Evolutionary conservation across 2,113 vertebrate species (phyloP), one percentile per base, ranked within the genome.

Genomic region (Synchiropus splendidus): DNA sequence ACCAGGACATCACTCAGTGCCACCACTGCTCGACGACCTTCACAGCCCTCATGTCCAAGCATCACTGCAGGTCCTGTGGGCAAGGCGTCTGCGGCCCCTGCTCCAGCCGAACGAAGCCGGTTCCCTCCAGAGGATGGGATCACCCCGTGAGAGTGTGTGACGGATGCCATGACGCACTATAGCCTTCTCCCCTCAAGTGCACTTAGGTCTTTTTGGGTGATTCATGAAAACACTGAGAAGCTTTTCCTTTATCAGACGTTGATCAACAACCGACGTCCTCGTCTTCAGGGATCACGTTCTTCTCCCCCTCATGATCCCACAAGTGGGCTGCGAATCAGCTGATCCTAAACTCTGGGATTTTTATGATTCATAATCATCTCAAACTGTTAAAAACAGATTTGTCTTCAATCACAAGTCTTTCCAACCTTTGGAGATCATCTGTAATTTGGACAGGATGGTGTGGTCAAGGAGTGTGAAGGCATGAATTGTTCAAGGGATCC

Each of bases 41-140:
- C 54, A 83, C 74, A 2, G n/a, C 77, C 1, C 48, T 50, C 21
- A 79, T 84, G 69, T 74, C 85, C 16, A 88, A 88, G 64, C 87
- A 88, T 66, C 87, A 88, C 76, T 88, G 87, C 72, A 67, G 87
- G 48, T 83, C 85, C 2, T 88, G 87, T 1, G 87, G 87, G 1
- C 74, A 85, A 67, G 87, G 87, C 0, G 81, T 88, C 58, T 88
- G 87, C 4, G 71, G 72, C 0, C 42, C 35, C 42, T 89, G 88
- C 75, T 89, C 88, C 36, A 53, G 66, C 1, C 71, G 75, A 47
- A 57, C 34, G 63, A 77, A 72, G 1, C 47, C 84, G 0, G 88
- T 89, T 16, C 86, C 87, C 13, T 85, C 86, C 12, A 76, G 83
- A 1, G 88, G 88, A 18, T 89, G 88, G 88, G 85, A 89, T 67